Evolutionary conservation across 2,113 vertebrate species (phyloP).

Genomic region (Polypterus senegalus): DNA sequence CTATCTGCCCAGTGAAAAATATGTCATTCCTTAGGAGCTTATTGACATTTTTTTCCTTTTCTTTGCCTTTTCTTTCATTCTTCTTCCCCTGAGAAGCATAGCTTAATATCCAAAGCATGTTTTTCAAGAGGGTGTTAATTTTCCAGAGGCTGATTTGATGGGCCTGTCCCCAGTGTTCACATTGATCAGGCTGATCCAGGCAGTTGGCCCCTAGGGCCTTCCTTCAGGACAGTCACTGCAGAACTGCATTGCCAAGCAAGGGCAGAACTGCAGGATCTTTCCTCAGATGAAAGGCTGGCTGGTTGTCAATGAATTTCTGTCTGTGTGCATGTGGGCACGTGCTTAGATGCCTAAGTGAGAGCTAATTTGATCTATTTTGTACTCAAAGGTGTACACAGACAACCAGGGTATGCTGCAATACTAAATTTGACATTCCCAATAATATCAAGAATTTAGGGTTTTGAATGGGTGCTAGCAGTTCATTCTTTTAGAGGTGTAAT

Average conservation of each 20-base stretch:
- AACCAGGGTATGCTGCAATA: too few species aligned
- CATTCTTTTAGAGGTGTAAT: too few species aligned
- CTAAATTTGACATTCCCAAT: too few species aligned
- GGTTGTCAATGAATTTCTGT: too few species aligned
- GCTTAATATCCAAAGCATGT: conserved; percentile 56
- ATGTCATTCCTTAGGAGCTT: conserved; percentile 26
- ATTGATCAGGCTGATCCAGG: conserved; percentile 40
- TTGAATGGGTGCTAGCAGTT: too few species aligned
- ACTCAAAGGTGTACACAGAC: too few species aligned
- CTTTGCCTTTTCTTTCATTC: conserved; percentile 22
- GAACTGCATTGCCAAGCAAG: conserved; percentile 38
- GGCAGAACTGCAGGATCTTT: conserved; percentile 7
- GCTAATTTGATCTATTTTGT: too few species aligned
- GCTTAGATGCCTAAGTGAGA: too few species aligned
- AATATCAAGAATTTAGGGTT: too few species aligned
- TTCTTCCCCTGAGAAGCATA: conserved; percentile 11
- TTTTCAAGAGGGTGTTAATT: conserved; percentile 51
- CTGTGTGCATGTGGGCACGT: too few species aligned
- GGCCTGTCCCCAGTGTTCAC: conserved; percentile 43
- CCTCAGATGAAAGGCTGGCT: not conserved
- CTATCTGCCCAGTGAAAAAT: too few species aligned
- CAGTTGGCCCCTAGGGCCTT: conserved; percentile 3
- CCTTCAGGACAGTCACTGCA: conserved; percentile 40
- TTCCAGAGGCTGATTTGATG: conserved; percentile 44
- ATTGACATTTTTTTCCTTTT: conserved; percentile 14